Conservation (phyloP, 2,797 vertebrate species). For the Bufotes viridis region DNA sequence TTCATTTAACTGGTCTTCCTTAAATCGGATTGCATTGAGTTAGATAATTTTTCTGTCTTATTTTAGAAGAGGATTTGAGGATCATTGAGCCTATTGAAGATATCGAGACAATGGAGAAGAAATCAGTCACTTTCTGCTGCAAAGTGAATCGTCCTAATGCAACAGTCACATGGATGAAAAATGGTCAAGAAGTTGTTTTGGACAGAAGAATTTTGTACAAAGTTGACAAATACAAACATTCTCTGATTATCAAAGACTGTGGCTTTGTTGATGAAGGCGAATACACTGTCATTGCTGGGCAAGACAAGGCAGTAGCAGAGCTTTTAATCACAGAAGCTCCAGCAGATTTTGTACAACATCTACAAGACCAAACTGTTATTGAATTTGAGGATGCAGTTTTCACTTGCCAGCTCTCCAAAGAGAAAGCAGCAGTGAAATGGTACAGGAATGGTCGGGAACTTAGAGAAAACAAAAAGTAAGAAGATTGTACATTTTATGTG, state of each 20-base stretch:
- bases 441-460: conserved; percentile 95
- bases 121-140: conserved; percentile 90
- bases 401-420: conserved; percentile 90
- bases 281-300: conserved; percentile 87
- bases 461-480: conserved; percentile 92
- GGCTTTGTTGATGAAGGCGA: conserved; percentile 92
- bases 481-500: background rate
- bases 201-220: conserved; percentile 86
- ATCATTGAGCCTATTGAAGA: conserved; percentile 93
- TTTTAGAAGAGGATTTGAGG: conserved; percentile 90
- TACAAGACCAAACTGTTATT: conserved; percentile 94
- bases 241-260: conserved; percentile 91
- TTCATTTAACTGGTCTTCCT: background rate
- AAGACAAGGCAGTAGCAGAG: conserved; percentile 89
- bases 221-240: conserved; percentile 94
- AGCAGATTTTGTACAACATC: conserved; percentile 86
- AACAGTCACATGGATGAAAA: conserved; percentile 91
- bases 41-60: conserved; percentile 10
- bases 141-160: conserved; percentile 92
- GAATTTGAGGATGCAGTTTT: conserved; percentile 96
- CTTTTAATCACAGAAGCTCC: conserved; percentile 96
- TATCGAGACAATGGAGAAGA: conserved; percentile 97
- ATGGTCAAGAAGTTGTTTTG: conserved; percentile 85
- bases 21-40: background rate
- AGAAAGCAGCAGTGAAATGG: conserved; percentile 94